Evolutionary conservation across 1,140 invertebrate species (phyloP).

Genomic region (Cardiocondyla obscurior): DNA sequence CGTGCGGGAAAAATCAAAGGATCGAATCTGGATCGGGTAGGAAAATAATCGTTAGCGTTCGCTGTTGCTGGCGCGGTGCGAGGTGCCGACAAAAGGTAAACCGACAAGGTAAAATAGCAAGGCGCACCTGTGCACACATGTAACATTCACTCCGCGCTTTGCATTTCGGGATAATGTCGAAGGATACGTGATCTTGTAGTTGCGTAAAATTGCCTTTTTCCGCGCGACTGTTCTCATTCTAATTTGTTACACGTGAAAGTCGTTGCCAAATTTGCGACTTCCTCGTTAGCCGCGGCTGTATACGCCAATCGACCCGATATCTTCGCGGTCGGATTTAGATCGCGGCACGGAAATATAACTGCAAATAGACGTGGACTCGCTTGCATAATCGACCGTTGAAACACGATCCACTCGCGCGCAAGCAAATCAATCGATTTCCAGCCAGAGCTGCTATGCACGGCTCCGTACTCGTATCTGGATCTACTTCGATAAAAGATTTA

Average conservation of each 20-base stretch:
- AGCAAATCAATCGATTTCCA: slow-evolving; percentile 40
- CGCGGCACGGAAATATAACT: not conserved
- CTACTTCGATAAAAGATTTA: not conserved
- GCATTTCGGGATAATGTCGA: slow-evolving; percentile 38
- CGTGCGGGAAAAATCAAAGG: slow-evolving; percentile 63
- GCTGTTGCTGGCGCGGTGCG: not conserved
- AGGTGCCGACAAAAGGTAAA: slow-evolving; percentile 48
- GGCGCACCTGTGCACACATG: slow-evolving; percentile 46
- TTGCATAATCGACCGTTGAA: slow-evolving; percentile 32
- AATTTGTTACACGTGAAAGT: slow-evolving; percentile 38
- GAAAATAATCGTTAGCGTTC: slow-evolving; percentile 61
- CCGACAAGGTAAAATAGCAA: slow-evolving; percentile 13
- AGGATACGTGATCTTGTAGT: slow-evolving; percentile 3
- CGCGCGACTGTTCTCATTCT: not conserved
- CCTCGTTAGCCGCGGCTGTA: slow-evolving; percentile 50
- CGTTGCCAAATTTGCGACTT: slow-evolving; percentile 57
- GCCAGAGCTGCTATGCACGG: not conserved
- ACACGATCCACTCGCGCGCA: slow-evolving; percentile 2
- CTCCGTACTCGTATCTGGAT: not conserved
- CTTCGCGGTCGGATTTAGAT: slow-evolving; percentile 1
- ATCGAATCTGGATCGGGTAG: slow-evolving; percentile 57
- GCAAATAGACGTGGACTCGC: not conserved
- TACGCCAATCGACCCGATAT: slow-evolving; percentile 29
- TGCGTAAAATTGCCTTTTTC: slow-evolving; percentile 46
- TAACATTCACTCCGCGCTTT: slow-evolving; percentile 38